Base-by-base conservation (phyloP, 2,113 vertebrate species). In the Brachypteracias leptosomus region DNA sequence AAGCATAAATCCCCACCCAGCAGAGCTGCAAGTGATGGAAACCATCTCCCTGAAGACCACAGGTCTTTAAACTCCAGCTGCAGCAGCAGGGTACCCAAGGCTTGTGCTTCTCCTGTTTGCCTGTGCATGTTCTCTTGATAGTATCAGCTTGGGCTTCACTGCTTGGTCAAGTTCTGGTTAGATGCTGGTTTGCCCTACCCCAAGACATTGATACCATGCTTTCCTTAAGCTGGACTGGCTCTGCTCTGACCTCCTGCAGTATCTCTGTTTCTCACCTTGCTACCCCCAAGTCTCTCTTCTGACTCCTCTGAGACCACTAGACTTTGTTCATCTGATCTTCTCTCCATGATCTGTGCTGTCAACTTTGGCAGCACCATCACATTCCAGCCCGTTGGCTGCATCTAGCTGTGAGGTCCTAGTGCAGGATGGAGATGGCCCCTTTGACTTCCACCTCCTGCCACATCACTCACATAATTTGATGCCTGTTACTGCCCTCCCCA, bases 351-450 rank as follows among this genome's bases (percentile, higher is more conserved):
- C 73, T 46, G 38, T 25, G 24, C 44, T 33, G 28, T 59, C 51
- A 74, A 42, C 16, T 83, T 62, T 0, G 3, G 51, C 63, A 91
- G 76, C 83, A 59, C 42, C 65, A 14, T 3, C 36, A 4, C 2
- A 0, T 51, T 77, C 54, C 51, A 21, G 6, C 9, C 80, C 2
- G 0, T 5, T 62, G 29, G 16, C n/a, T 40, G 15, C 16, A 31
- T 2, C 2, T 2, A 44, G 29, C 11, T 58, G 4, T 47, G 54
- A 75, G 47, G 16, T 47, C 78, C 74, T 20, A 7, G 35, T 0
- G 29, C 74, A 40, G 62, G 52, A 28, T 11, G 47, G 61, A 44
- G 47, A 42, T 8, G 3, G 10, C 22, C 24, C 6, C 33, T 74
- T 61, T 19, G 33, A n/a, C 31, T 24, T 77, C 51, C 42, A 36